Base-by-base conservation (phyloP, 2,797 vertebrate species). In the Mallotus villosus region DNA sequence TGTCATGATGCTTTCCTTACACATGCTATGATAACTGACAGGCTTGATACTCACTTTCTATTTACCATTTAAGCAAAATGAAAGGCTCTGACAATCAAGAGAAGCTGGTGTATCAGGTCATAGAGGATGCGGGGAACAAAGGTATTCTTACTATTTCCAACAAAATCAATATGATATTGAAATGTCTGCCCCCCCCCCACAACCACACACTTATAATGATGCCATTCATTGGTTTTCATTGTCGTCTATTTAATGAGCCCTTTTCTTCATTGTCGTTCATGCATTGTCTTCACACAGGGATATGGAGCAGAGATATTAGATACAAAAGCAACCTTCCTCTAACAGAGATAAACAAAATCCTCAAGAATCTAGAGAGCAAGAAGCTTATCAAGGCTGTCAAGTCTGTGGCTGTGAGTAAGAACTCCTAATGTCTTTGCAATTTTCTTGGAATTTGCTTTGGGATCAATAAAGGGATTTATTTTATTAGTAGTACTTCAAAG, bases 61-160 rank as follows among this genome's bases (percentile, higher is more conserved):
- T 46, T 11, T 8, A 46, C 41, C 41, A 46, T 12, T 78, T 14
- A 84, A 99, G 97, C 90, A 99, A 99, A 92, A 97, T 99, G 95
- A 99, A 99, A 78, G 97, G 97, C 29, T 97, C 97, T 1, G 97
- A 99, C 86, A 99, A 98, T 81, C 97, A 99, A 89, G 97, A 98
- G 92, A 99, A 99, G 73, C 90, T 99, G 70, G 97, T 99, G 2
- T 99, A 99, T 86, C 97, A 99, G 89, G 92, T 99, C 83, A 99
- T 99, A 75, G 97, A 99, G 80, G 97, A 99, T 17, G 97, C 96
- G 49, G 95, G 95, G 81, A 98, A 98, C 88, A 98, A 99, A 96
- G 97, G 97, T 62, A 1, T 37, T 9, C 9, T 37, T 63, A 8
- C 9, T 29, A 34, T 63, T 63, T 63, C 29, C 29, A 8, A 37